Conservation (phyloP, 2,797 vertebrate genomes). For the Sphaeramia orbicularis region DNA sequence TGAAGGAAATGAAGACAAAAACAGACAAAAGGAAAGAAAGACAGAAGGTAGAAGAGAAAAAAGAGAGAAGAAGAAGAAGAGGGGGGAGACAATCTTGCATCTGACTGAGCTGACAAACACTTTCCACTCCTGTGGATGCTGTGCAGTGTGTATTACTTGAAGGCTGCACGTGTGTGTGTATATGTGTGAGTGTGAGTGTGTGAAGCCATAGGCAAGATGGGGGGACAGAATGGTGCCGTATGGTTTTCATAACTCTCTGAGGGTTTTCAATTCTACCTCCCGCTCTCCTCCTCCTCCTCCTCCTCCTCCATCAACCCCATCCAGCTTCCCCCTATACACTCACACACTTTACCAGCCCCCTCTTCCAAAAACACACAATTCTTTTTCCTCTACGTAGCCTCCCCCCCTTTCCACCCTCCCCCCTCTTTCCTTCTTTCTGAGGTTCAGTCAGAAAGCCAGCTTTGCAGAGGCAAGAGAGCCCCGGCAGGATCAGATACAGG, state of each 20-base stretch:
- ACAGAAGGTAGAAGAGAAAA: constrained; percentile 3
- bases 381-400: constrained; percentile 80
- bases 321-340: constrained; percentile 56
- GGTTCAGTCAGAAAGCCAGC: constrained; percentile 66
- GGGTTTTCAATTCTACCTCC: constrained; percentile 50
- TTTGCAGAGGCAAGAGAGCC: constrained; percentile 72
- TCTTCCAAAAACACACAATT: constrained; percentile 80
- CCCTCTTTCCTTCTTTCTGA: constrained; percentile 66
- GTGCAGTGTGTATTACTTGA: constrained; percentile 35
- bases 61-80: neutral
- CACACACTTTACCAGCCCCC: constrained; percentile 73
- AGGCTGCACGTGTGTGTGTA: constrained; percentile 10
- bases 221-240: constrained; percentile 73
- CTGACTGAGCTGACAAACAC: constrained; percentile 65
- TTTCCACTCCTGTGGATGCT: constrained; percentile 77
- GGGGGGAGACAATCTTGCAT: constrained; percentile 46
- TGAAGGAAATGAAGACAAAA: neutral
- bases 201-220: constrained; percentile 57
- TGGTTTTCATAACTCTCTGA: constrained; percentile 81
- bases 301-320: constrained; percentile 48
- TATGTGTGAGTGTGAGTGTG: constrained; percentile 24
- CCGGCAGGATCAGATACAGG: constrained; percentile 56
- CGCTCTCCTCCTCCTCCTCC: neutral
- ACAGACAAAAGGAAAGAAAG: constrained; percentile 8
- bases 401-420: constrained; percentile 49